Evolutionary conservation across 1,140 invertebrate genomes (phyloP), one percentile per base, ranked within the genome.

Genomic region (Halyomorpha halys): DNA sequence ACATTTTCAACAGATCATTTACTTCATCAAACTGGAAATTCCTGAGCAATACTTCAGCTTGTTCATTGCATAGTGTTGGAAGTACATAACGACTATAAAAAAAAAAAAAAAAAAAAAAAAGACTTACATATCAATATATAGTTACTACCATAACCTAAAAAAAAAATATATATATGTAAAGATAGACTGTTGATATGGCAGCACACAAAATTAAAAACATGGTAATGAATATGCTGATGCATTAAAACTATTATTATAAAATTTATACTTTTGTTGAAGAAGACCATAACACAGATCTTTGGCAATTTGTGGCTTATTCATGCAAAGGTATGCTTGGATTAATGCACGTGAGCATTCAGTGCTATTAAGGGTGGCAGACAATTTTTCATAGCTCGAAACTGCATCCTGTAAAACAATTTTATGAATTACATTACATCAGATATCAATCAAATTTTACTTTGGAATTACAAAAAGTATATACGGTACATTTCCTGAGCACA

Each of bases 41-140:
- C 69, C 89, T 84, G 91, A 91, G 97, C 23, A 93, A 80, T 0
- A 91, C 84, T 74, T 98, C 94, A 1, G 89, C 83, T 65, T 86
- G 80, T 59, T 87, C 80, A 66, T 85, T 83, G 67, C 81, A 78
- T 34, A 81, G 75, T 53, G 75, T 60, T 44, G 54, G 74, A 71
- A 54, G 76, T 72, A 25, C 76, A 65, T 68, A 78, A 75, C 75
- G 73, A 62, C 74, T 77, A 23, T 18, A 69, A 69, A 51, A 63
- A 18, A 65, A 59, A 49, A 34, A 61, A 61, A 30, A 30, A 25
- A 47, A n/a, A 23, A 23, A 25, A 62, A 4, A 19, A 16, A 30
- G 3, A 30, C 8, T 4, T 30, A 30, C 8, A 30, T 30, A 30
- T 21, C 2, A 6, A 15, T 25, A 53, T 15, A 15, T 30, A 34